phyloP scores from a whole-genome alignment of 2,797 vertebrate genomes.

The Sebastes diploproa region DNA sequence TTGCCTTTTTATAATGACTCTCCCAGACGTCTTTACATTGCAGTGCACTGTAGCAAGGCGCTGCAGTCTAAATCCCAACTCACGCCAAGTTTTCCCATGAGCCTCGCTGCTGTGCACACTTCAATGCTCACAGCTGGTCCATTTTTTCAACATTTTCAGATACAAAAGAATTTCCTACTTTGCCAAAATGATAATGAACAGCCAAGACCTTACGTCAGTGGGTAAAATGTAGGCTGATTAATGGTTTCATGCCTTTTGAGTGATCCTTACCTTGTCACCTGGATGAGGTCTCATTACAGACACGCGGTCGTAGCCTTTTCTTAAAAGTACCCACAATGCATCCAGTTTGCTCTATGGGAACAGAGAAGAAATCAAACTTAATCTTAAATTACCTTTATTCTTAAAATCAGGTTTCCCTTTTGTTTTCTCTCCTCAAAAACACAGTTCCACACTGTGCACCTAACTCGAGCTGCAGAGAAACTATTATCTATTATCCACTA shows the following conservation, averaged over 20 bases:
- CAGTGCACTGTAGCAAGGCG: conserved; percentile 32
- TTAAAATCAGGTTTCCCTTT: neutral
- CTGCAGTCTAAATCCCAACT: conserved; percentile 52
- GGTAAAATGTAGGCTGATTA: neutral
- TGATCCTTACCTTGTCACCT: conserved; percentile 91
- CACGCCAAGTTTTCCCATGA: conserved; percentile 61
- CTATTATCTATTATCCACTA: neutral
- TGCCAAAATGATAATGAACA: conserved; percentile 12
- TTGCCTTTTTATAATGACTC: conserved; percentile 61
- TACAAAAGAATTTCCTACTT: conserved; percentile 1
- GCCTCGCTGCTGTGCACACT: conserved; percentile 50
- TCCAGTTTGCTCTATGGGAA: conserved; percentile 91
- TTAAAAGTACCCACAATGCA: conserved; percentile 92
- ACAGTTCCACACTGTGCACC: neutral
- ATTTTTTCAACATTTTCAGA: conserved; percentile 44
- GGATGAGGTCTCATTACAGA: conserved; percentile 97
- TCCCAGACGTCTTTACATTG: conserved; percentile 63
- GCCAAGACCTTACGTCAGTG: conserved; percentile 17
- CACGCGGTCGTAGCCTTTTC: conserved; percentile 95
- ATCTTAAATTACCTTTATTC: neutral
- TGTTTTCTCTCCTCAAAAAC: neutral
- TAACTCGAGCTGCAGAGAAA: neutral
- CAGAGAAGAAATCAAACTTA: conserved; percentile 10
- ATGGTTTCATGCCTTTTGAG: neutral
- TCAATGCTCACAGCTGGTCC: conserved; percentile 71